Evolutionary conservation across 2,113 vertebrate species (phyloP).

Genomic region (Odocoileus hemionus): DNA sequence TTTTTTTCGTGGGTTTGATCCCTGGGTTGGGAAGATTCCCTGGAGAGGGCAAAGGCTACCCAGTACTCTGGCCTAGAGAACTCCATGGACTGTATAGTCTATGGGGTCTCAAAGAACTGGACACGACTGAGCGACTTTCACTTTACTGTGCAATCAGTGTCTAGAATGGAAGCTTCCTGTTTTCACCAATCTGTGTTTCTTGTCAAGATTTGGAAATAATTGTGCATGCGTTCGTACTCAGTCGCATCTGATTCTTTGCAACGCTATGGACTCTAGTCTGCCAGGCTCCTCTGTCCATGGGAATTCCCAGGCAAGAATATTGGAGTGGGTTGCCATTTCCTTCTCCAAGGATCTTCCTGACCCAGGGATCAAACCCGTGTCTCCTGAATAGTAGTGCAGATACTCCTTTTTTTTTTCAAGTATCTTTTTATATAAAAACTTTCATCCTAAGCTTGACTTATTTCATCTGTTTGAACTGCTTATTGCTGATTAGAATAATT

Average conservation of each 20-base stretch:
- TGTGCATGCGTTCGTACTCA: rapidly evolving
- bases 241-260: neutral
- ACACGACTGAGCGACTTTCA: neutral
- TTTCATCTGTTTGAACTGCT: neutral
- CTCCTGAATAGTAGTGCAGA: neutral
- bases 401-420: neutral
- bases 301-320: neutral
- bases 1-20: neutral
- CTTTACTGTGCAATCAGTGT: neutral
- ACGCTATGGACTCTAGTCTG: neutral
- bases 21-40: neutral
- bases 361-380: neutral
- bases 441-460: neutral
- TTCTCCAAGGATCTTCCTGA: neutral
- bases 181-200: neutral
- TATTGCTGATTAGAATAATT: neutral
- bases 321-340: neutral
- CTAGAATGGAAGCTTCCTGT: neutral
- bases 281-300: neutral
- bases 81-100: neutral
- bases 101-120: neutral
- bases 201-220: neutral
- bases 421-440: neutral
- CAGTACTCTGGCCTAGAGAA: neutral
- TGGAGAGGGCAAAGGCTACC: neutral